Percentiles rank a stretch among this genome's conserved stretches.
These are phyloP conservation scores for Meloidogyne hapla DNA, from an alignment of 1,140 invertebrate species.

Conservation along the genomic window DNA sequence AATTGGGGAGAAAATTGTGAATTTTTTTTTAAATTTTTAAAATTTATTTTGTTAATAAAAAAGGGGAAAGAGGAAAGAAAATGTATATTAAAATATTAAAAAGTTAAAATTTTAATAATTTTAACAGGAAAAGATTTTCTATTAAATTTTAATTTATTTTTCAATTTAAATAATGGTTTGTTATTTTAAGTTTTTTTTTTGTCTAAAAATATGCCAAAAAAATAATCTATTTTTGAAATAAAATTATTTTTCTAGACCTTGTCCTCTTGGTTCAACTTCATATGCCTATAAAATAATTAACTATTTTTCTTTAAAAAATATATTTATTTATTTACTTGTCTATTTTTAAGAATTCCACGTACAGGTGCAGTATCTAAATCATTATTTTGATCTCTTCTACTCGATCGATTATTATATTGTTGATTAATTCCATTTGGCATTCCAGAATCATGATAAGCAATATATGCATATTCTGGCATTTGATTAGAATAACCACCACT, in stretches of 20 bases:
- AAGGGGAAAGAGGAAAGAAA: not conserved
- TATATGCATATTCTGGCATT: constrained; percentile 55
- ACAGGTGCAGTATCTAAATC: constrained; percentile 50
- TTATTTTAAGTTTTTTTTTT: too few species aligned
- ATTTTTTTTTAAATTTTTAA: not conserved
- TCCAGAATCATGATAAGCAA: constrained; percentile 58
- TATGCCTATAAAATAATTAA: constrained; percentile 35
- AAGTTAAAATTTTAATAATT: too few species aligned
- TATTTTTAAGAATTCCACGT: constrained; percentile 61
- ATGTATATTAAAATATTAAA: too few species aligned
- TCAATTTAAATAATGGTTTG: too few species aligned
- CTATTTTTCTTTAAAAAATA: too few species aligned
- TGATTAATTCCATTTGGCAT: constrained; percentile 12
- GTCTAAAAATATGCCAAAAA: too few species aligned
- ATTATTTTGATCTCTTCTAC: constrained; percentile 33
- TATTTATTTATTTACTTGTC: constrained; percentile 45
- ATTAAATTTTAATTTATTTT: too few species aligned
- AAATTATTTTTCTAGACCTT: not conserved
- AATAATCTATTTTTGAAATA: too few species aligned
- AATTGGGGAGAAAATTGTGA: constrained; percentile 7
- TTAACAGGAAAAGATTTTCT: too few species aligned
- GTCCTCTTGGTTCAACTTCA: constrained; percentile 49
- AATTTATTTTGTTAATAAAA: constrained; percentile 15
- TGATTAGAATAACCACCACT: constrained; percentile 11
- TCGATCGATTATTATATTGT: not conserved